A percentile compares a stretch with the other conserved stretches of the same genome.
Evolutionary conservation across 2,888 invertebrate species (phyloP).

Genomic region (Gisinianus flammeolus): DNA sequence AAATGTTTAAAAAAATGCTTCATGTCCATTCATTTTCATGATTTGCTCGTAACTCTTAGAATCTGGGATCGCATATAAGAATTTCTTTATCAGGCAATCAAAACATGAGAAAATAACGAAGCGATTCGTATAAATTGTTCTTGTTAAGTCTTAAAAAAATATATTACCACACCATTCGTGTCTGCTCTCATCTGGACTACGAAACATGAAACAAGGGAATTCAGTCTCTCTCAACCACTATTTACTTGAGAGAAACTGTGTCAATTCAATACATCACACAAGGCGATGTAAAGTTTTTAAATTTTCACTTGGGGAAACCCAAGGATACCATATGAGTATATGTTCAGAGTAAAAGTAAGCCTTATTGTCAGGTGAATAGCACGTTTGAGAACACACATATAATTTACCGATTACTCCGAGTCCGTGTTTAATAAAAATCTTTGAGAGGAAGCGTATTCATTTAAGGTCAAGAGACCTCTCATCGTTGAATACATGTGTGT

Average conservation of each 20-base stretch:
- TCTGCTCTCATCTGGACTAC: too few relatives aligned
- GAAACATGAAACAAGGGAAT: too few relatives aligned
- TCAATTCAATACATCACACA: too few relatives aligned
- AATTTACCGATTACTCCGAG: slow-evolving; percentile 13
- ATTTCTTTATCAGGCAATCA: not conserved
- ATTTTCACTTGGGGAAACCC: too few relatives aligned
- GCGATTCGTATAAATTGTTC: too few relatives aligned
- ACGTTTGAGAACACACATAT: slow-evolving; percentile 5
- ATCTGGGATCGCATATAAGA: not conserved
- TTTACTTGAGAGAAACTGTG: too few relatives aligned
- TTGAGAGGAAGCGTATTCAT: not conserved
- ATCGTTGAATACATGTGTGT: not conserved
- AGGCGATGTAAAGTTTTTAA: too few relatives aligned
- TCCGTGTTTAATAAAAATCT: slow-evolving; percentile 14
- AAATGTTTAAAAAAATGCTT: not conserved
- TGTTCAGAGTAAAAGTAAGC: too few relatives aligned
- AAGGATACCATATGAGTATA: too few relatives aligned
- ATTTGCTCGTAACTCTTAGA: not conserved
- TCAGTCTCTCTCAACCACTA: too few relatives aligned
- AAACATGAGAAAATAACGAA: not conserved
- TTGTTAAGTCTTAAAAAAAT: too few relatives aligned
- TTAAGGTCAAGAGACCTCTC: slow-evolving; percentile 7
- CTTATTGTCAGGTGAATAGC: not conserved
- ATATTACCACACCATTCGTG: too few relatives aligned
- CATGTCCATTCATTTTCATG: not conserved